A percentile compares a stretch with the other conserved stretches of the same genome.
phyloP scores from a whole-genome alignment of 2,888 invertebrate species.

The Desoria tigrina region DNA sequence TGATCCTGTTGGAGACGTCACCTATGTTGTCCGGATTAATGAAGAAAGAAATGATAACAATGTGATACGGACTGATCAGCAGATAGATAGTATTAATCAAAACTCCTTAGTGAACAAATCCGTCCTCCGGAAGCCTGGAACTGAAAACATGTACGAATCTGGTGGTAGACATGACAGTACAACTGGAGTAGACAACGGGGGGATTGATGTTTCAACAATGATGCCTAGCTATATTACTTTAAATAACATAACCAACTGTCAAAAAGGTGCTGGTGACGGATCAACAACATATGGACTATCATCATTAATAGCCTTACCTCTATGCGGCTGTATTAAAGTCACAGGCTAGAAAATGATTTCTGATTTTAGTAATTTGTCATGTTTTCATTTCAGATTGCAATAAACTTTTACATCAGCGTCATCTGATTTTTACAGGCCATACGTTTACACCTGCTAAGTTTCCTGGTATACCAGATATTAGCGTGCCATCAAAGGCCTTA shows the following conservation, averaged over 20 bases:
- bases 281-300: not conserved
- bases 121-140: no score
- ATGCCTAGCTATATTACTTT: not conserved
- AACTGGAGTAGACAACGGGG: not conserved
- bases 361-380: not conserved
- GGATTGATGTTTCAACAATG: not conserved
- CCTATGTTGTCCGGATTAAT: no score
- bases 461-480: constrained; percentile 37
- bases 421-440: constrained; percentile 23
- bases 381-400: not conserved
- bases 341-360: constrained; percentile 30
- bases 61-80: no score
- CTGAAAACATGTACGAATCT: no score
- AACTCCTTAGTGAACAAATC: no score
- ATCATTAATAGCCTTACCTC: constrained; percentile 27
- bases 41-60: no score
- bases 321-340: constrained; percentile 34
- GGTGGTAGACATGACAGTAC: not conserved
- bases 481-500: constrained; percentile 27
- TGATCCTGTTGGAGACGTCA: no score
- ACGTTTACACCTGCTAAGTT: constrained; percentile 28
- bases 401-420: not conserved
- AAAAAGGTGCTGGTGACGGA: not conserved
- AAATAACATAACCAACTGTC: not conserved
- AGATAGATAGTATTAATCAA: no score